These are phyloP conservation scores for Thereva nobilitata DNA, from an alignment of 2,888 invertebrate genomes.

Conservation along the genomic window DNA sequence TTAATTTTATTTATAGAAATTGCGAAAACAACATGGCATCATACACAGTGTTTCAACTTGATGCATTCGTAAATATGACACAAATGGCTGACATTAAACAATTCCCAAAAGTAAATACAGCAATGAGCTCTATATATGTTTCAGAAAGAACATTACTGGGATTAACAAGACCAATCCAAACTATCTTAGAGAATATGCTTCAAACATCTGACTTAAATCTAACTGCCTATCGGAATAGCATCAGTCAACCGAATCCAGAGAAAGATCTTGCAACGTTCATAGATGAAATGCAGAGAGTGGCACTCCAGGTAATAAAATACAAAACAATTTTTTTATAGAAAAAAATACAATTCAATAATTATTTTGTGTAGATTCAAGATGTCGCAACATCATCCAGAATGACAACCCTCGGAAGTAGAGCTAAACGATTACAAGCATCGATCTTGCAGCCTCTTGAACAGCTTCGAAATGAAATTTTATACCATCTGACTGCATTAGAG, in stretches of 20 bases:
- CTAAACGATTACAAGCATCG: constrained; percentile 67
- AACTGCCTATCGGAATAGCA: constrained; percentile 54
- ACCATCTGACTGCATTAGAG: constrained; percentile 75
- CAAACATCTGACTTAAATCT: constrained; percentile 56
- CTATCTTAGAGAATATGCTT: constrained; percentile 56
- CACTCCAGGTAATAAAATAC: constrained; percentile 51
- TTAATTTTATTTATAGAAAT: constrained; percentile 60
- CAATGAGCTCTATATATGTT: constrained; percentile 55
- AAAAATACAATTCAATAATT: not conserved
- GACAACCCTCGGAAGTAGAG: constrained; percentile 68
- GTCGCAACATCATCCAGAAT: constrained; percentile 72
- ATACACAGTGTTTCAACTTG: constrained; percentile 74
- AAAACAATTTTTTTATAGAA: not conserved
- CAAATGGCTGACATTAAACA: constrained; percentile 59
- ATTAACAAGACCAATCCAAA: constrained; percentile 56
- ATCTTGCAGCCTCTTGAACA: constrained; percentile 72
- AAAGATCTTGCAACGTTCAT: constrained; percentile 59
- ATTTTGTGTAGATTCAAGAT: constrained; percentile 63
- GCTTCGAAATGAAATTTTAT: constrained; percentile 72
- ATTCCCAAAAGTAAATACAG: constrained; percentile 55
- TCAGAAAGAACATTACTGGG: constrained; percentile 54
- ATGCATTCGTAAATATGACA: constrained; percentile 71
- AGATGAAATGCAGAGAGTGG: constrained; percentile 59
- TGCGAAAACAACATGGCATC: constrained; percentile 73
- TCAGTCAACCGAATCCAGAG: constrained; percentile 57